Percentiles rank a stretch among this genome's conserved stretches.
These are phyloP conservation scores for Leucoptera coffeella DNA, from an alignment of 2,888 invertebrate species.

Conservation along the genomic window DNA sequence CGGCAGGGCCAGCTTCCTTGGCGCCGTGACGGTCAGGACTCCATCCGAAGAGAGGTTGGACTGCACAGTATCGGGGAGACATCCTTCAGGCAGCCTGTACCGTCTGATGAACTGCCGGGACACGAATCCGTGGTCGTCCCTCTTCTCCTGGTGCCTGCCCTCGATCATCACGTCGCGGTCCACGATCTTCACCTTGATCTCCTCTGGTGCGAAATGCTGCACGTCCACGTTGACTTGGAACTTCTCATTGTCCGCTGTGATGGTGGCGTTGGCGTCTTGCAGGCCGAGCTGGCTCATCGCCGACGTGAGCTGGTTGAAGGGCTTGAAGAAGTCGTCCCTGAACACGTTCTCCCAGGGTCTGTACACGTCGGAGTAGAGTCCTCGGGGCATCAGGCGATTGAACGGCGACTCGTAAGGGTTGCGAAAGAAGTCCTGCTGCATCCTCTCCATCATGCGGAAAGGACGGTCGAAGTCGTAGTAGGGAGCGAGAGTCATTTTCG, in stretches of 20 bases:
- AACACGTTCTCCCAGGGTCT: constrained; percentile 14
- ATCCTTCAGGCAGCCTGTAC: constrained; percentile 67
- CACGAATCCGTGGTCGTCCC: constrained; percentile 66
- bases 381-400: constrained; percentile 11
- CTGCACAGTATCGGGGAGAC: constrained; percentile 62
- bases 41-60: constrained; percentile 74
- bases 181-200: constrained; percentile 67
- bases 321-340: constrained; percentile 14
- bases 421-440: constrained; percentile 17
- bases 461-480: constrained; percentile 24
- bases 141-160: constrained; percentile 72
- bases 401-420: constrained; percentile 12
- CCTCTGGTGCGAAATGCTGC: constrained; percentile 69
- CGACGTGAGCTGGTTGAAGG: constrained; percentile 21
- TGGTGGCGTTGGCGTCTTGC: constrained; percentile 28
- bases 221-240: constrained; percentile 70
- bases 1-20: constrained; percentile 33
- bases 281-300: constrained; percentile 28
- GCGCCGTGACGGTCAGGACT: constrained; percentile 67
- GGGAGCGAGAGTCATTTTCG: constrained; percentile 27
- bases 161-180: constrained; percentile 63
- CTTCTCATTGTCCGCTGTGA: constrained; percentile 43
- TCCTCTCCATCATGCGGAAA: constrained; percentile 22
- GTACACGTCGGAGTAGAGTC: constrained; percentile 10
- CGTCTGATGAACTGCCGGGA: constrained; percentile 68